Evolutionary conservation across 2,888 invertebrate genomes (phyloP), one percentile per base, ranked within the genome.

Genomic region (Atrina japonica): DNA sequence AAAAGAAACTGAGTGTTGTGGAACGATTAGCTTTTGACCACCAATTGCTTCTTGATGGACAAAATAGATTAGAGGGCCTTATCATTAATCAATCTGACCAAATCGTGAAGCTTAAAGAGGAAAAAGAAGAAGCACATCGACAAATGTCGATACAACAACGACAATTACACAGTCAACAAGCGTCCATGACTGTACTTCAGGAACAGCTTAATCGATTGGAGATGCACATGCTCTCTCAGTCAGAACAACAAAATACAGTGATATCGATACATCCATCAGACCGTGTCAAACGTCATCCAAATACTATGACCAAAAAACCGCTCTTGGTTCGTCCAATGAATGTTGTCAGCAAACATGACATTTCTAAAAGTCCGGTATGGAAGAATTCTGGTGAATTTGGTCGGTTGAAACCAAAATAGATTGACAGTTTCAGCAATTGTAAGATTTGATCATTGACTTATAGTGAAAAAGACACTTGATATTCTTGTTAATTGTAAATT

Each of bases 341-440:
- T 55, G 66, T 78, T 6, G 70, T 69, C 41, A 80, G 80, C 5
- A 78, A 78, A 55, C 59, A 72, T 9, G 82, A 82, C 30, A 77
- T 75, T 53, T 82, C 82, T 7, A 82, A 82, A 70, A 82, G 77
- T 52, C 45, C 70, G 3, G 70, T 65, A 27, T 82, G 82, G 82
- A 77, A 75, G 66, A 56, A 56, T 35, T 23, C 56, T 5, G 35
- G 35, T 7, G 47, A 47, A 6, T 47, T 6, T 16, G 47, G n/a
- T 47, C 47, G 47, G 21, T 18, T 11, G 6, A 52, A 52, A 52
- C 52, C 5, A 25, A 52, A 52, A 16, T 52, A 52, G 16, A 25
- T 5, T 9, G 16, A 18, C n/a, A 47, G 9, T 2, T 23, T 23
- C 27, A 5, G 18, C 5, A 11, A 49, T 18, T 35, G n/a, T n/a